Evolutionary conservation across 37 sponge, comb jelly and placozoan genomes (phyloP), one percentile per base, ranked within the genome.

Genomic region (Chondrosia reniformis): DNA sequence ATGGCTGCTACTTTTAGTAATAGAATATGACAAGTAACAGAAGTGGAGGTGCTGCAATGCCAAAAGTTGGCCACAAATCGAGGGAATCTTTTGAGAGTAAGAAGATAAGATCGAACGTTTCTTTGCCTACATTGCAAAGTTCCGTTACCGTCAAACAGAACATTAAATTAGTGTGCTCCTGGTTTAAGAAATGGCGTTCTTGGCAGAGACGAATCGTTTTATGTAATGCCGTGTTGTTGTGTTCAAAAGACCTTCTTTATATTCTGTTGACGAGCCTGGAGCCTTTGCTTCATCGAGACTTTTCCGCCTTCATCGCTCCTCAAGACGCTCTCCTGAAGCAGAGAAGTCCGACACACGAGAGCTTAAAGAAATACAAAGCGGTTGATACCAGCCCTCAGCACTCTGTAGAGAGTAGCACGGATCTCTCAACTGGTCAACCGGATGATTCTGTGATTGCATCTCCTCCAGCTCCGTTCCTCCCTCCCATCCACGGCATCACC

Each of bases 271-370:
- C 92, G 0, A 76, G 81, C 63, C 54, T 91, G 45, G 92, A 91
- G 78, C 88, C 92, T 9, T 52, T 84, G 2, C 82, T 87, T 0
- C 92, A 91, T 74, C 64, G 82, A 15, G 92, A 91, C 69, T 91
- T 91, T 63, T 77, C 92, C 69, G 84, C 63, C 34, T 66, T 77
- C 28, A 67, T 87, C 12, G 42, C 59, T n/a, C 79, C 85, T 7
- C 78, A 45, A 21, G 55, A 72, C 9, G 87, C 81, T 15, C 34
- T 77, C 37, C 81, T 84, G 0, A 81, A 91, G 61, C 44, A 83
- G 46, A 72, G 72, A 22, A 79, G 88, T 15, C 74, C 81, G 3
- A 39, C 41, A 2, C 72, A 69, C 41, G 36, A 39, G 10, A 40
- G 37, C 43, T 25, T 69, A 3, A 69, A 40, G 72, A 69, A 39